These are phyloP conservation scores for Meliscaeva auricollis DNA, from an alignment of 2,888 invertebrate species.

Conservation along the genomic window DNA sequence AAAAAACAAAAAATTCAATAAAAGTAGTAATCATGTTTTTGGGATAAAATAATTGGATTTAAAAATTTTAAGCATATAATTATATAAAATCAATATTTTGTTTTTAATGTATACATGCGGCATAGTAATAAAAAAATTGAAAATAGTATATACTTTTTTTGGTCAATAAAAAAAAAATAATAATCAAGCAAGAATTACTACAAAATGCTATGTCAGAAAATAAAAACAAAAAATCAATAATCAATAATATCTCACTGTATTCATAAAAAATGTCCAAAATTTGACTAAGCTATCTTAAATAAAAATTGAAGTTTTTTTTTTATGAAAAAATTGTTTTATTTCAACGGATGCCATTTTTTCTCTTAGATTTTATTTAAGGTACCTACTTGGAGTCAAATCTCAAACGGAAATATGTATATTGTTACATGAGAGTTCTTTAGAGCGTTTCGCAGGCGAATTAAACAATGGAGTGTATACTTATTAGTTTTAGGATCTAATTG, in stretches of 20 bases:
- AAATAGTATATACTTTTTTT: slow-evolving; percentile 57
- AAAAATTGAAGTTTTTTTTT: slow-evolving; percentile 72
- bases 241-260: slow-evolving; percentile 72
- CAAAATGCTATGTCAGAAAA: slow-evolving; percentile 61
- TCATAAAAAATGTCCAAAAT: slow-evolving; percentile 75
- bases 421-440: no score
- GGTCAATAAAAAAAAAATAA: slow-evolving; percentile 50
- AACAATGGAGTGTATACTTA: no score
- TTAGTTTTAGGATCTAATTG: no score
- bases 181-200: slow-evolving; percentile 40
- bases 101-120: slow-evolving; percentile 53
- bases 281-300: slow-evolving; percentile 75
- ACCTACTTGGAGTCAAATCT: no score
- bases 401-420: no score
- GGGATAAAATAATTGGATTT: slow-evolving; percentile 70
- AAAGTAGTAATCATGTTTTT: slow-evolving; percentile 71
- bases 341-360: neutral
- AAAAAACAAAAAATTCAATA: slow-evolving; percentile 59
- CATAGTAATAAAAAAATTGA: slow-evolving; percentile 23
- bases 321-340: slow-evolving; percentile 63
- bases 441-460: no score
- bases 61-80: slow-evolving; percentile 54
- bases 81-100: slow-evolving; percentile 32
- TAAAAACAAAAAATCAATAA: slow-evolving; percentile 68
- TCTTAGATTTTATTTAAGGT: no score